phyloP scores from a whole-genome alignment of 2,113 vertebrate species.

The Thinocorus orbignyianus region DNA sequence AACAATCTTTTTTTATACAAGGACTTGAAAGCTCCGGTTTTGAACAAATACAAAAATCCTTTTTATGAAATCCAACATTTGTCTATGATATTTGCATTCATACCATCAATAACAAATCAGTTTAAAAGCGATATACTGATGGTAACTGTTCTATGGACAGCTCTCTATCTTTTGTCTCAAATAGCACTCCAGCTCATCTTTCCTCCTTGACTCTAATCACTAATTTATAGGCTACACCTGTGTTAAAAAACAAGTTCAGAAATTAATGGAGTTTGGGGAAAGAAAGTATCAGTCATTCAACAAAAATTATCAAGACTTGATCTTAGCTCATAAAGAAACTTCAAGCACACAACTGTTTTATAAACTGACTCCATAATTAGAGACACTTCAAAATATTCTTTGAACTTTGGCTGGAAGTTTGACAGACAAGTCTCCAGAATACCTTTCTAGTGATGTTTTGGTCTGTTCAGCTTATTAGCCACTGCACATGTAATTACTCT shows the following conservation, averaged over 20 bases:
- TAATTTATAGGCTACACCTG: constrained; percentile 3
- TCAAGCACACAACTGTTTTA: not conserved
- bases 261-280: not conserved
- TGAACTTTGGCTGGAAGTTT: not conserved
- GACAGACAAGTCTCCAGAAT: not conserved
- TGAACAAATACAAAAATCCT: not conserved
- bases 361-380: not conserved
- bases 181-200: constrained; percentile 32
- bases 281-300: not conserved
- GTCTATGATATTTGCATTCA: not conserved
- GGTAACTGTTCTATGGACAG: not conserved
- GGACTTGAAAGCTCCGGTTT: no score
- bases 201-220: not conserved
- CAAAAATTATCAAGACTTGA: not conserved
- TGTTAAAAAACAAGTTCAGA: constrained; percentile 10
- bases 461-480: not conserved
- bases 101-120: not conserved
- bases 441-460: not conserved
- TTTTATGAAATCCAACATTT: not conserved
- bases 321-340: not conserved
- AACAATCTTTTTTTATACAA: not conserved
- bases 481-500: not conserved
- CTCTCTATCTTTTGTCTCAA: constrained; percentile 8
- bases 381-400: not conserved
- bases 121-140: not conserved